A percentile compares a stretch with the other conserved stretches of the same genome.
These are phyloP conservation scores for Cydia strobilella DNA, from an alignment of 1,140 invertebrate species.

Conservation along the genomic window DNA sequence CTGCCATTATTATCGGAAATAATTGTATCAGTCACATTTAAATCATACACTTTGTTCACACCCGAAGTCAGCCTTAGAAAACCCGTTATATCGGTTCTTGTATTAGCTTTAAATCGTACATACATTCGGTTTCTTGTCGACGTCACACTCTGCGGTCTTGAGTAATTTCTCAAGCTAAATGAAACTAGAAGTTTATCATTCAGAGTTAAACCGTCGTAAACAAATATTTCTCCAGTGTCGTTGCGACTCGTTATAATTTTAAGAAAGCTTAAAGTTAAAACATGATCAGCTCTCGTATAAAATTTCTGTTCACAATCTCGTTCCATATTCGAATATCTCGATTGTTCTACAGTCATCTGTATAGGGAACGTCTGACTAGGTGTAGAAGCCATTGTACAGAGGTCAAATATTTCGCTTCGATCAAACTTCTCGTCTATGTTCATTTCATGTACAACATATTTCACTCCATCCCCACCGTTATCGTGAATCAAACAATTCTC, in stretches of 20 bases:
- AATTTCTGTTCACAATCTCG: conserved; percentile 89
- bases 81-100: conserved; percentile 85
- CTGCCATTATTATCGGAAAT: conserved; percentile 95
- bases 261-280: conserved; percentile 91
- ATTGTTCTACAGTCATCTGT: conserved; percentile 88
- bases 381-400: conserved; percentile 91
- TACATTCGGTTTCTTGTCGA: conserved; percentile 88
- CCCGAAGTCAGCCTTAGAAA: conserved; percentile 89
- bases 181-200: conserved; percentile 85
- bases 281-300: conserved; percentile 87
- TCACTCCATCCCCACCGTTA: conserved; percentile 93
- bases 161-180: conserved; percentile 87
- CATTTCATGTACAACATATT: conserved; percentile 90
- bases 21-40: conserved; percentile 92
- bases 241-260: conserved; percentile 88
- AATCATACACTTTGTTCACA: conserved; percentile 90
- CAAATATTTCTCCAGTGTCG: conserved; percentile 85
- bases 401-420: conserved; percentile 87
- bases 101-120: conserved; percentile 86
- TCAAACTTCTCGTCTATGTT: conserved; percentile 85
- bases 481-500: conserved; percentile 87
- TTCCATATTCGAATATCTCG: conserved; percentile 83
- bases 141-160: conserved; percentile 91
- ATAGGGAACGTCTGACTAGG: conserved; percentile 91
- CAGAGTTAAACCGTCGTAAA: conserved; percentile 88